These are phyloP conservation scores for Hecatera dysodea DNA, from an alignment of 2,888 invertebrate species.

Conservation along the genomic window DNA sequence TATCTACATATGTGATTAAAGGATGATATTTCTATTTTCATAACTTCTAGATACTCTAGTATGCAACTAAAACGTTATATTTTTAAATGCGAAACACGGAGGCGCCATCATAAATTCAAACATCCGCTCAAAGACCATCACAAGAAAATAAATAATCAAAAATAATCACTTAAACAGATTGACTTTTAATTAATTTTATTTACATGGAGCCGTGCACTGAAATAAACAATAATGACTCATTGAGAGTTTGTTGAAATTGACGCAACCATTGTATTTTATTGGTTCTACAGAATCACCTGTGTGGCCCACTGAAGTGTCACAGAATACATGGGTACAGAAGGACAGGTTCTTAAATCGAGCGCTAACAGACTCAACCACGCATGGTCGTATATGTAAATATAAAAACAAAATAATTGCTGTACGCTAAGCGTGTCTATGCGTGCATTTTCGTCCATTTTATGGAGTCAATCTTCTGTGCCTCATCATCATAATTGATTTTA, in stretches of 20 bases:
- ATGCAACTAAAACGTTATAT: not conserved
- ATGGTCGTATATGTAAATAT: too few species aligned
- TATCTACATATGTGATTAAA: not conserved
- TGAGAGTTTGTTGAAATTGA: slow-evolving; percentile 55
- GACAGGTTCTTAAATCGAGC: rapidly evolving
- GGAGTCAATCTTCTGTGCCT: too few species aligned
- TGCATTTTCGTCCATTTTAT: too few species aligned
- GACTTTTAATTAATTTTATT: slow-evolving; percentile 43
- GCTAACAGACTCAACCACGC: rapidly evolving
- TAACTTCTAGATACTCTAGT: too few species aligned
- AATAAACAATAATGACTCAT: slow-evolving; percentile 50
- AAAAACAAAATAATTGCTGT: too few species aligned
- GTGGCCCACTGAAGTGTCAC: slow-evolving; percentile 22
- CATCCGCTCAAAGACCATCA: slow-evolving; percentile 12
- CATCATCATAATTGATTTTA: too few species aligned
- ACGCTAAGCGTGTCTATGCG: too few species aligned
- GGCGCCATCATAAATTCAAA: slow-evolving; percentile 14
- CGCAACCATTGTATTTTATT: slow-evolving; percentile 63
- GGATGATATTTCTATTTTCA: too few species aligned
- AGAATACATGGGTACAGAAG: not conserved
- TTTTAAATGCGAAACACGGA: not conserved
- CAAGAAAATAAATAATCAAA: slow-evolving; percentile 30
- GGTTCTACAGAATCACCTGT: slow-evolving; percentile 51
- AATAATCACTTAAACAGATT: slow-evolving; percentile 25
- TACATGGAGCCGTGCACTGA: slow-evolving; percentile 24